Conservation (phyloP, 2,888 invertebrate genomes). For the Xestia sexstrigata region DNA sequence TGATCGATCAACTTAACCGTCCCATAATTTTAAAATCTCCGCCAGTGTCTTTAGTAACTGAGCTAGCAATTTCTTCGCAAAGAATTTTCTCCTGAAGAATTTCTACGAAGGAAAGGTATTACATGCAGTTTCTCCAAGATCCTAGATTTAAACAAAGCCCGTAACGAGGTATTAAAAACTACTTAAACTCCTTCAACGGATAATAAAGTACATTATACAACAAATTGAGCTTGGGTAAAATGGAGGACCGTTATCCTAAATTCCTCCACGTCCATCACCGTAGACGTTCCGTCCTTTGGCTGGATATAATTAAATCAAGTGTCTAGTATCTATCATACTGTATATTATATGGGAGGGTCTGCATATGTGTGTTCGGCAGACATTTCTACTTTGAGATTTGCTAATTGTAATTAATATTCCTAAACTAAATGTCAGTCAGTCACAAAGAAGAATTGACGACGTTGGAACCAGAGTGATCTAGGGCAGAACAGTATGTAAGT, state of each 20-base stretch:
- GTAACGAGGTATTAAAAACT: conserved; percentile 48
- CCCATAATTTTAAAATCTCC: conserved; percentile 29
- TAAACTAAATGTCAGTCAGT: neutral
- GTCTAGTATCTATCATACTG: conserved; percentile 29
- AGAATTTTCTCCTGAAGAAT: conserved; percentile 31
- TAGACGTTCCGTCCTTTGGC: conserved; percentile 29
- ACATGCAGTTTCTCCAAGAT: conserved; percentile 35
- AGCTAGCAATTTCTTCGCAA: conserved; percentile 30
- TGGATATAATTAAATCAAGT: conserved; percentile 54
- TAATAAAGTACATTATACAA: conserved; percentile 34
- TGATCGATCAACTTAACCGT: conserved; percentile 21
- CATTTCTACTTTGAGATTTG: neutral
- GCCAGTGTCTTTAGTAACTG: conserved; percentile 17
- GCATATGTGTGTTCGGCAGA: neutral
- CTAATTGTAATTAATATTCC: neutral
- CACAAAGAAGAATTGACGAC: too few species aligned
- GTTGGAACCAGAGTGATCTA: too few species aligned
- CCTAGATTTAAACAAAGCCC: conserved; percentile 32
- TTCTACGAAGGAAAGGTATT: conserved; percentile 39
- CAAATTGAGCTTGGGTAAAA: conserved; percentile 41
- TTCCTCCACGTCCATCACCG: conserved; percentile 50
- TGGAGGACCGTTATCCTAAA: conserved; percentile 34
- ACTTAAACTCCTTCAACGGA: conserved; percentile 36
- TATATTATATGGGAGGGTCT: too few species aligned
- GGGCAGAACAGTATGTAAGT: too few species aligned